phyloP scores from a whole-genome alignment of 2,888 invertebrate species.

The Phaedon cochleariae region DNA sequence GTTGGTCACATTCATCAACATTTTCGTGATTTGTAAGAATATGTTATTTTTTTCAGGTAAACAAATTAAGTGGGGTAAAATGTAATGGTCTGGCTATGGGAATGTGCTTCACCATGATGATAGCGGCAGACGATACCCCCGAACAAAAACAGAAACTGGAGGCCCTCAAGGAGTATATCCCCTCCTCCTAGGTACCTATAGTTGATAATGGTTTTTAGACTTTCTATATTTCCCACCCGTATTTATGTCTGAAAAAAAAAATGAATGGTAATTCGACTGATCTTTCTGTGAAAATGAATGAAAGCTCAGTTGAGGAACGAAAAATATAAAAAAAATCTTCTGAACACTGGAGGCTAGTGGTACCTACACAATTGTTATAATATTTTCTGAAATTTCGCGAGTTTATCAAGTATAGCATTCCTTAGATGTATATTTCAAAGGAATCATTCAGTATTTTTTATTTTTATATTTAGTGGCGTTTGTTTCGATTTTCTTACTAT shows the following conservation, averaged over 20 bases:
- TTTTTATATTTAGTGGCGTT: slow-evolving; percentile 21
- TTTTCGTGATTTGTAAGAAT: too few relatives aligned
- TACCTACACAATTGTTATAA: neutral
- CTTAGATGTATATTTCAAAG: slow-evolving; percentile 23
- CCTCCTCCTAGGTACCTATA: slow-evolving; percentile 36
- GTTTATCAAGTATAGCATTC: slow-evolving; percentile 1
- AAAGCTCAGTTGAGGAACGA: too few relatives aligned
- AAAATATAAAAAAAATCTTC: neutral
- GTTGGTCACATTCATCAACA: slow-evolving; percentile 39
- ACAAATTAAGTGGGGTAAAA: slow-evolving; percentile 77
- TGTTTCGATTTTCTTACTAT: neutral
- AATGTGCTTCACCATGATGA: slow-evolving; percentile 81
- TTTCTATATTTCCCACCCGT: slow-evolving; percentile 30
- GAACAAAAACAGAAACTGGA: slow-evolving; percentile 71
- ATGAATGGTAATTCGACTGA: slow-evolving; percentile 18
- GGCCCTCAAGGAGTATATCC: slow-evolving; percentile 66
- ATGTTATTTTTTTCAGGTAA: slow-evolving; percentile 55
- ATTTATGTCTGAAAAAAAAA: slow-evolving; percentile 31
- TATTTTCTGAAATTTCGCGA: neutral
- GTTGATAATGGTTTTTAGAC: slow-evolving; percentile 21
- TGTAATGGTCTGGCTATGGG: slow-evolving; percentile 85
- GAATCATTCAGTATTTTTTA: slow-evolving; percentile 24
- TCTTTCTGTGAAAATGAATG: neutral
- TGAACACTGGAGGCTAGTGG: slow-evolving; percentile 7
- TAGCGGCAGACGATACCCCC: slow-evolving; percentile 71